Conservation (phyloP, 1,140 invertebrate genomes). For the Drosophila littoralis region DNA sequence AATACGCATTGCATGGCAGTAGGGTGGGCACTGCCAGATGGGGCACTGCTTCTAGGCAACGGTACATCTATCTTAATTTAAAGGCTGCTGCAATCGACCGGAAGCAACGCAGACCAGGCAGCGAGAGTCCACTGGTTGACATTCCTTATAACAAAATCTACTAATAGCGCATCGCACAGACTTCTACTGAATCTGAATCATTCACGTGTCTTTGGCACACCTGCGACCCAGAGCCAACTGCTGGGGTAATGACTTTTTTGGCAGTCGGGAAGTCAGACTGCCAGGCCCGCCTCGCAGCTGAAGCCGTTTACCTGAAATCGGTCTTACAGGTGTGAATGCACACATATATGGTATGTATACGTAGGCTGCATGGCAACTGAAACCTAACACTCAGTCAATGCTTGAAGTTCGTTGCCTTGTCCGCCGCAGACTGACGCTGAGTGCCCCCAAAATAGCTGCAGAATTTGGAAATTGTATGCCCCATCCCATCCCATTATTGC, state of each 20-base stretch:
- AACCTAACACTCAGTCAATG: constrained; percentile 33
- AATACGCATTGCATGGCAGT: constrained; percentile 1
- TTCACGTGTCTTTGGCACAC: constrained; percentile 77
- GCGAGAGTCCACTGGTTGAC: constrained; percentile 51
- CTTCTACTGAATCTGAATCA: constrained; percentile 66
- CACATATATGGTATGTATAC: background rate
- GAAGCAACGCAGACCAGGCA: background rate
- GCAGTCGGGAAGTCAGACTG: constrained; percentile 32
- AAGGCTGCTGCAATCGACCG: constrained; percentile 42
- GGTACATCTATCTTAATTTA: constrained; percentile 76
- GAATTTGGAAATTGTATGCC: constrained; percentile 56
- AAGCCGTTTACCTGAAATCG: constrained; percentile 69
- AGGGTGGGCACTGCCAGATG: background rate
- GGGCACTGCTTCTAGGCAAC: constrained; percentile 5
- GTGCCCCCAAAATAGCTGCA: constrained; percentile 56
- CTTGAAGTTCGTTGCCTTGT: constrained; percentile 58
- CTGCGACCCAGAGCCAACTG: constrained; percentile 22
- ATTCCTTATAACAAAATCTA: constrained; percentile 46
- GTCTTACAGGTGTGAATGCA: constrained; percentile 65
- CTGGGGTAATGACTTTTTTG: constrained; percentile 59
- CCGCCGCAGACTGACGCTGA: constrained; percentile 47
- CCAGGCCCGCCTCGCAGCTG: constrained; percentile 19
- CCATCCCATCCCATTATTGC: constrained; percentile 53
- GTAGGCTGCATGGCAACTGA: constrained; percentile 35
- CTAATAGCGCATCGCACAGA: constrained; percentile 52